phyloP scores from a whole-genome alignment of 2,888 invertebrate genomes.

The Ichneumoninae sp. region DNA sequence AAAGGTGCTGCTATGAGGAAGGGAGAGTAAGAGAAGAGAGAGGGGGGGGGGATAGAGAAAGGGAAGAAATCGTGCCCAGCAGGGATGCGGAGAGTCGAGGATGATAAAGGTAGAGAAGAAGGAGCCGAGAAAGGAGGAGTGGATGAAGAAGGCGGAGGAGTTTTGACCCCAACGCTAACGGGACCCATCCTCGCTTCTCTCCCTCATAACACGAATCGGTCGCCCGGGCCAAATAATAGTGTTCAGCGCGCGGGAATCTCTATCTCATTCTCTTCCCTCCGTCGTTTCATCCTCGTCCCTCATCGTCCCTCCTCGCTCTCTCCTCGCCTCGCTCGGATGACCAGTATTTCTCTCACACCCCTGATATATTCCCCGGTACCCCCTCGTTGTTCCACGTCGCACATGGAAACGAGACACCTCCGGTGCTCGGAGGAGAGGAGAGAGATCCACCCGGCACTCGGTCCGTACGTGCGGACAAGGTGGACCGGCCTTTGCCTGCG shows the following conservation, averaged over 20 bases:
- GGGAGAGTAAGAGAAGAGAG: not conserved
- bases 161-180: constrained; percentile 83
- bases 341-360: constrained; percentile 66
- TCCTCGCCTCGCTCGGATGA: constrained; percentile 42
- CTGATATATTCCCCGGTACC: constrained; percentile 18
- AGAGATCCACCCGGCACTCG: not conserved
- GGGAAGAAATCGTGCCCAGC: constrained; percentile 60
- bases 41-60: constrained; percentile 4
- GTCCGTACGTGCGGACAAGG: constrained; percentile 8
- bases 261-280: constrained; percentile 29
- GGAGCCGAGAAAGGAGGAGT: constrained; percentile 49
- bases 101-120: constrained; percentile 41
- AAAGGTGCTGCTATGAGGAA: constrained; percentile 54
- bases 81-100: constrained; percentile 26
- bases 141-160: constrained; percentile 75
- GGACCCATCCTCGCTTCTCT: constrained; percentile 82
- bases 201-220: constrained; percentile 80
- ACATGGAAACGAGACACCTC: constrained; percentile 69
- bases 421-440: not conserved
- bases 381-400: constrained; percentile 63
- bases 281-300: not conserved
- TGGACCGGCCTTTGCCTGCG: constrained; percentile 6
- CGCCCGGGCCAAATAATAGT: constrained; percentile 80
- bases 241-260: constrained; percentile 72
- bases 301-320: constrained; percentile 35